Conservation (phyloP, 2,113 vertebrate genomes). For the Clupea harengus region DNA sequence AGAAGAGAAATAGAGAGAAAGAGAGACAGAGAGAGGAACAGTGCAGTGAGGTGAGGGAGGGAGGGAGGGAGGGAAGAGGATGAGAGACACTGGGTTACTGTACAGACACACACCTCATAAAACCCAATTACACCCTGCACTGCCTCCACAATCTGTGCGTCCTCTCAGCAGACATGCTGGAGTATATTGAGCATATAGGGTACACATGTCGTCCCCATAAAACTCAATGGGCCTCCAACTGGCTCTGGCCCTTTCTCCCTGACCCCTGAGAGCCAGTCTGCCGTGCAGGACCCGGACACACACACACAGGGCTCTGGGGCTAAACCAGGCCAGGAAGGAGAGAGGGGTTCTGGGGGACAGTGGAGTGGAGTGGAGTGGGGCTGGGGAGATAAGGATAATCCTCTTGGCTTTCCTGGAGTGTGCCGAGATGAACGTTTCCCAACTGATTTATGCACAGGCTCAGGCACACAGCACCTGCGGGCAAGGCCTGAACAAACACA, state of each 20-base stretch:
- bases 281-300: not conserved
- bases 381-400: slow-evolving; percentile 46
- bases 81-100: not conserved
- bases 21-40: not conserved
- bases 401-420: slow-evolving; percentile 29
- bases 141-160: not conserved
- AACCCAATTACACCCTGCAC: not conserved
- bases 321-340: not conserved
- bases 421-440: slow-evolving; percentile 44
- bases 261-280: not conserved
- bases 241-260: not conserved
- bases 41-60: not conserved
- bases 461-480: slow-evolving; percentile 18
- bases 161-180: not conserved
- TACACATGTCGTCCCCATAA: not conserved
- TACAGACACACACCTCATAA: not conserved
- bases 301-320: slow-evolving; percentile 3
- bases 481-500: slow-evolving; percentile 1
- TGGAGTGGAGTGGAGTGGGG: slow-evolving; percentile 27
- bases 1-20: too few species aligned
- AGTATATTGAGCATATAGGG: not conserved
- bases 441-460: slow-evolving; percentile 44
- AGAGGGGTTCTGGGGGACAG: slow-evolving; percentile 31
- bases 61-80: not conserved
- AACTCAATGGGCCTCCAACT: not conserved